phyloP scores from a whole-genome alignment of 1,140 invertebrate genomes.

The Fopius arisanus region DNA sequence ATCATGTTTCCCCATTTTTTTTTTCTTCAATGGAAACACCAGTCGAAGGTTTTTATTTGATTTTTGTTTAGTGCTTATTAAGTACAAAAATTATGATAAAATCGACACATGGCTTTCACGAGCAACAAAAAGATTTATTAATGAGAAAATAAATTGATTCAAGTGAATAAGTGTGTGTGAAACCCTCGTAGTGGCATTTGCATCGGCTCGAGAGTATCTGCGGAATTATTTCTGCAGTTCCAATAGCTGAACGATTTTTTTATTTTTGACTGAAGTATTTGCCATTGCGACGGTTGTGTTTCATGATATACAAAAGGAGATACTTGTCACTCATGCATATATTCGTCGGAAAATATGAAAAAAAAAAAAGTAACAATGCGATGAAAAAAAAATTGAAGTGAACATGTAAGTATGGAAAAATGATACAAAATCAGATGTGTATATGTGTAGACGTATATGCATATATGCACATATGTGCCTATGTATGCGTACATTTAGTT shows the following conservation, averaged over 20 bases:
- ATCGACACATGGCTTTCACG: not conserved
- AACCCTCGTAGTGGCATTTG: constrained; percentile 38
- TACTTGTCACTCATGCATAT: constrained; percentile 20
- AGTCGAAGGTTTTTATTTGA: not conserved
- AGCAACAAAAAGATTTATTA: constrained; percentile 4
- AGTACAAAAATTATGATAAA: not conserved
- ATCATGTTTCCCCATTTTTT: not conserved
- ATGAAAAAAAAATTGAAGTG: not conserved
- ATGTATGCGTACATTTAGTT: constrained; percentile 30
- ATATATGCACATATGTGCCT: constrained; percentile 32
- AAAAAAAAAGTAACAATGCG: constrained; percentile 13
- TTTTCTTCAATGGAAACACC: not conserved
- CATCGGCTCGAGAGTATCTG: constrained; percentile 22
- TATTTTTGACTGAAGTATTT: constrained; percentile 31
- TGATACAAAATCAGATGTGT: constrained; percentile 33
- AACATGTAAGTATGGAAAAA: constrained; percentile 21
- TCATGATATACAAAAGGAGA: constrained; percentile 2
- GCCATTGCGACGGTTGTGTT: constrained; percentile 37
- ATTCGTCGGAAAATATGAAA: constrained; percentile 20
- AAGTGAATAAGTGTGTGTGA: constrained; percentile 23
- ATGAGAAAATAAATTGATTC: not conserved
- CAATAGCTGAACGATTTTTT: not conserved
- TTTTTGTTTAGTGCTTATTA: constrained; percentile 2
- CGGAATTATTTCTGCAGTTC: not conserved
- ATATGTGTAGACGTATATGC: constrained; percentile 33